phyloP scores from a whole-genome alignment of 2,113 vertebrate species.

The Macheiramphus alcinus region DNA sequence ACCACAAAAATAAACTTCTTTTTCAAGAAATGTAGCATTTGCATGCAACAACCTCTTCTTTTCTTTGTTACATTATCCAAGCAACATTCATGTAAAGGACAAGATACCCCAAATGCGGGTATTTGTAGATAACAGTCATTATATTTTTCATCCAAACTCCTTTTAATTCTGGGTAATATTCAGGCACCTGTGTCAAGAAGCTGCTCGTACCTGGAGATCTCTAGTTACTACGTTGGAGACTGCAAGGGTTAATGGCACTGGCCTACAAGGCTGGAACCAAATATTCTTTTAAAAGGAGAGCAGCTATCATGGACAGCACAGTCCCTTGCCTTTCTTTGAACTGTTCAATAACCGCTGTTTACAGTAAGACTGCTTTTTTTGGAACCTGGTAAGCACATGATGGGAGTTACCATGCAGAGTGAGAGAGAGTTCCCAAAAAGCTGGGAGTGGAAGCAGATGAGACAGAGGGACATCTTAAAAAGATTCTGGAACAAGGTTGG shows the following conservation, averaged over 20 bases:
- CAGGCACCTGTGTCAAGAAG: neutral
- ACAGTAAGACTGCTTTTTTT: neutral
- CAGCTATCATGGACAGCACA: neutral
- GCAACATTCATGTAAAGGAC: neutral
- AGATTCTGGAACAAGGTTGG: neutral
- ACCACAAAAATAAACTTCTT: neutral
- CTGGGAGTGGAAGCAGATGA: neutral
- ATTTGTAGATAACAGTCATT: neutral
- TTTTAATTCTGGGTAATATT: neutral
- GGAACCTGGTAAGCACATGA: neutral
- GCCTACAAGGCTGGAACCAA: neutral
- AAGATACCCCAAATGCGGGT: rapidly evolving
- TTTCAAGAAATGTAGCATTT: neutral
- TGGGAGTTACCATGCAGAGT: neutral
- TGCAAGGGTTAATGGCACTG: neutral
- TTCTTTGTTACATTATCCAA: neutral
- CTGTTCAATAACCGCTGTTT: neutral
- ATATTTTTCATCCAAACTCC: neutral
- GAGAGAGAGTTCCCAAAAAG: neutral
- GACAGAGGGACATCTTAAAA: neutral
- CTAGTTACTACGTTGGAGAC: neutral
- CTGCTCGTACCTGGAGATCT: neutral
- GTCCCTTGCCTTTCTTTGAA: neutral
- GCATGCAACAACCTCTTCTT: neutral
- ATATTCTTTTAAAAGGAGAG: neutral